Percentiles rank a stretch among this genome's conserved stretches.
Evolutionary conservation across 2,888 invertebrate genomes (phyloP).

Genomic region (Drosophila ustulata): DNA sequence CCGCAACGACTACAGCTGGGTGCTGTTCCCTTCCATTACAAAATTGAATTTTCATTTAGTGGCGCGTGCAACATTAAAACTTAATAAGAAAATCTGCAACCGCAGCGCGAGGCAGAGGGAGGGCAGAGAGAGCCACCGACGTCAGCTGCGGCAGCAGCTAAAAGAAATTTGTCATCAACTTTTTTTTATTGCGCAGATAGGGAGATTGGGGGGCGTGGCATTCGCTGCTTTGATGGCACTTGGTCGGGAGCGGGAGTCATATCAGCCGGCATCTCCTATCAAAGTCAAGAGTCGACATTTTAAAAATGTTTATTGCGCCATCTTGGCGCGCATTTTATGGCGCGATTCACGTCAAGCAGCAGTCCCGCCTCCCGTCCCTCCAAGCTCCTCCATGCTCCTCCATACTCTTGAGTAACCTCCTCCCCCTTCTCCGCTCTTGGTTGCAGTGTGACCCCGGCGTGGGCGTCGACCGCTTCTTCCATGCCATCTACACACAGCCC

Average conservation of each 20-base stretch:
- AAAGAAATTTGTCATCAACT: conserved; percentile 58
- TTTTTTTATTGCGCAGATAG: conserved; percentile 49
- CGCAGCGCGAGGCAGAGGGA: conserved; percentile 13
- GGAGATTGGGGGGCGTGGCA: conserved; percentile 2
- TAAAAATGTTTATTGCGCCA: conserved; percentile 78
- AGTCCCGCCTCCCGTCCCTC: not conserved
- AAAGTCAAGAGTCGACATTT: conserved; percentile 74
- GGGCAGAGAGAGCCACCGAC: not conserved
- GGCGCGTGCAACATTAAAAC: conserved; percentile 74
- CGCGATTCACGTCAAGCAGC: conserved; percentile 33
- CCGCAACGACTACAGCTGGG: not conserved
- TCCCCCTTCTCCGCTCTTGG: not conserved
- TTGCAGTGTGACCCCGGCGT: conserved; percentile 95
- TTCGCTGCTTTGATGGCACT: conserved; percentile 56
- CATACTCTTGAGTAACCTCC: not conserved
- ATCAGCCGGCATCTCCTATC: conserved; percentile 62
- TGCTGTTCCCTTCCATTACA: conserved; percentile 57
- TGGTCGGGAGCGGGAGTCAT: not conserved
- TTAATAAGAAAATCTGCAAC: conserved; percentile 78
- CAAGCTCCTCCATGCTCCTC: not conserved
- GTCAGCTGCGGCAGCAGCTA: conserved; percentile 19
- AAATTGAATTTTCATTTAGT: conserved; percentile 79
- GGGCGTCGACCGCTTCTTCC: conserved; percentile 95
- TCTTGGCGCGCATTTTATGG: conserved; percentile 68
- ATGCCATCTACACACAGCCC: conserved; percentile 93